Conservation (phyloP, 2,888 invertebrate species). For the Hemaris fuciformis region DNA sequence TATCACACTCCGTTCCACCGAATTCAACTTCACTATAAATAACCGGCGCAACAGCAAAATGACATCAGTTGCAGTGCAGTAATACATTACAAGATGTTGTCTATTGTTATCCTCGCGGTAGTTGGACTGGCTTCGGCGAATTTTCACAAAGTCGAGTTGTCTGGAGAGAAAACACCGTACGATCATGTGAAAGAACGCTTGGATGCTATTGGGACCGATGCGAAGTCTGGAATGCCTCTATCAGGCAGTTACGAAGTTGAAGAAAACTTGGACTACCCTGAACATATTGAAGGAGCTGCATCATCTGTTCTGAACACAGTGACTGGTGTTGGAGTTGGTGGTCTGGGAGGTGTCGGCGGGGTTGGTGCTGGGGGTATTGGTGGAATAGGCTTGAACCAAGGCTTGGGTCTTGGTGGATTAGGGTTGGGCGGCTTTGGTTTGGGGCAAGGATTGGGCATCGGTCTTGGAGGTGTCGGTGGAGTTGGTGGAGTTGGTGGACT, state of each 20-base stretch:
- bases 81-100: slow-evolving; percentile 59
- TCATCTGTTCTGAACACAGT: slow-evolving; percentile 65
- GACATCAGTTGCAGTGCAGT: slow-evolving; percentile 71
- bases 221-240: slow-evolving; percentile 59
- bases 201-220: slow-evolving; percentile 57
- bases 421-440: slow-evolving; percentile 43
- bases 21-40: slow-evolving; percentile 76
- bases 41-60: slow-evolving; percentile 66
- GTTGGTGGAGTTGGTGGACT: slow-evolving; percentile 45
- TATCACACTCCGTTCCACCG: slow-evolving; percentile 74
- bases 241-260: slow-evolving; percentile 81
- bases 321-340: slow-evolving; percentile 45
- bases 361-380: slow-evolving; percentile 35
- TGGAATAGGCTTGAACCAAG: slow-evolving; percentile 35
- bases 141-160: slow-evolving; percentile 55
- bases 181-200: slow-evolving; percentile 71
- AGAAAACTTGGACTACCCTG: slow-evolving; percentile 82
- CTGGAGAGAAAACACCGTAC: slow-evolving; percentile 69
- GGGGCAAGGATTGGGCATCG: slow-evolving; percentile 43
- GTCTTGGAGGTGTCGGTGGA: slow-evolving; percentile 43
- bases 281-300: slow-evolving; percentile 68
- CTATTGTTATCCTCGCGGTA: slow-evolving; percentile 42
- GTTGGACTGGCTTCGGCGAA: slow-evolving; percentile 50
- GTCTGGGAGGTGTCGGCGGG: slow-evolving; percentile 40
- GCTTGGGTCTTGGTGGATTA: slow-evolving; percentile 31